These are phyloP conservation scores for Exocentrus adspersus DNA, from an alignment of 2,888 invertebrate genomes.

Conservation along the genomic window DNA sequence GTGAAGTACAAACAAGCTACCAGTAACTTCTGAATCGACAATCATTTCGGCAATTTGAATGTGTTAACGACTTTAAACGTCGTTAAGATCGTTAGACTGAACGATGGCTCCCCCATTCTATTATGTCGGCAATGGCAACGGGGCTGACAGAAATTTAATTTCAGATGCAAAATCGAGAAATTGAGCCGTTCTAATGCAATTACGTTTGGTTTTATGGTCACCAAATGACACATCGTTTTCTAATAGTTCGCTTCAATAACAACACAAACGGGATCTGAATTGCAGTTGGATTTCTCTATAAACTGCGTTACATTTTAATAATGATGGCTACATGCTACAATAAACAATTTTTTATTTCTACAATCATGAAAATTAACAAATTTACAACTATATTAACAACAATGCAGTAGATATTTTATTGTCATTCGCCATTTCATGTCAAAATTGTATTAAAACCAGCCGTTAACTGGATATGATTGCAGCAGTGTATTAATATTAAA, in stretches of 20 bases:
- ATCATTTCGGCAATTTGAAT: constrained; percentile 45
- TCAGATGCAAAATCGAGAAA: constrained; percentile 39
- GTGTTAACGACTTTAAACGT: constrained; percentile 47
- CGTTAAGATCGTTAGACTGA: constrained; percentile 48
- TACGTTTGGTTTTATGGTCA: constrained; percentile 23
- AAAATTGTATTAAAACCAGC: neutral
- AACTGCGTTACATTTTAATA: too few relatives aligned
- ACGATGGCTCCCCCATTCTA: constrained; percentile 41
- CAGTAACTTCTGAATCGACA: constrained; percentile 37
- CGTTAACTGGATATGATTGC: neutral
- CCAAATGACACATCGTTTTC: constrained; percentile 16
- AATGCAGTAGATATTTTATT: neutral
- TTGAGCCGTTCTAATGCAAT: constrained; percentile 39
- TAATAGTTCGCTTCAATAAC: constrained; percentile 9
- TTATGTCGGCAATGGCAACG: constrained; percentile 41
- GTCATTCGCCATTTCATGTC: neutral
- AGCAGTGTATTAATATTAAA: neutral
- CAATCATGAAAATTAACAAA: neutral
- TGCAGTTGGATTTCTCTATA: neutral
- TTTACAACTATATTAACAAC: neutral
- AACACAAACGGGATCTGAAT: neutral
- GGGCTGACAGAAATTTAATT: constrained; percentile 41
- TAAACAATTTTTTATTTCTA: neutral
- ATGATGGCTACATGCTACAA: too few relatives aligned
- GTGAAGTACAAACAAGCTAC: constrained; percentile 34